These are phyloP conservation scores for Aporrectodea caliginosa DNA, from an alignment of 1,140 invertebrate species.

Conservation along the genomic window DNA sequence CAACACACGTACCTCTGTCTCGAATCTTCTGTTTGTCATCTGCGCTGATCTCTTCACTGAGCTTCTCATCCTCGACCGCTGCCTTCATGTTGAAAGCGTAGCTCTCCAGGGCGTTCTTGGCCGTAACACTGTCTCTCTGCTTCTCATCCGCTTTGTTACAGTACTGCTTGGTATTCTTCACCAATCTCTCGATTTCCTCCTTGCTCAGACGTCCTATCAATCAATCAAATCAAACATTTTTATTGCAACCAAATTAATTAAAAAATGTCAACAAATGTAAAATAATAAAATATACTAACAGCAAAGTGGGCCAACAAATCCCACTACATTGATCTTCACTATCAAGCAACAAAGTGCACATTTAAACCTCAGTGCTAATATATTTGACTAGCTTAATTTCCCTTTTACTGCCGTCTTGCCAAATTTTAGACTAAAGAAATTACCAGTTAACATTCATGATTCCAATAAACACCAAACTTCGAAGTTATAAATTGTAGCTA, in stretches of 20 bases:
- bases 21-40: slow-evolving; percentile 63
- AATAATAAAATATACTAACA: neutral
- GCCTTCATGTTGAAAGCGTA: slow-evolving; percentile 40
- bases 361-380: neutral
- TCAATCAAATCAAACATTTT: no score
- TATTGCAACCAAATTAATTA: no score
- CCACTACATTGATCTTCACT: no score
- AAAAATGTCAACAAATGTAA: neutral
- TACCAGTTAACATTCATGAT: no score
- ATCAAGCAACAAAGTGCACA: no score
- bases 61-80: slow-evolving; percentile 42
- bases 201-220: slow-evolving; percentile 50
- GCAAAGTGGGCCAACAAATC: no score
- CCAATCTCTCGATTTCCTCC: slow-evolving; percentile 58
- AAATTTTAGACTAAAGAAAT: no score
- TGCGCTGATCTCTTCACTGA: slow-evolving; percentile 58
- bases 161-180: slow-evolving; percentile 60
- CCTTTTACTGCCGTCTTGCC: neutral
- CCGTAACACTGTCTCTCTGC: slow-evolving; percentile 38
- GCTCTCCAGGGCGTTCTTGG: slow-evolving; percentile 42
- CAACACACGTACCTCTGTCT: slow-evolving; percentile 65
- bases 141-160: slow-evolving; percentile 48
- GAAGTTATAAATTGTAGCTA: no score
- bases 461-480: no score
- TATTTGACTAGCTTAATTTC: neutral